Evolutionary conservation across 2,113 vertebrate genomes (phyloP), one percentile per base, ranked within the genome.

Genomic region (Ochotona princeps): DNA sequence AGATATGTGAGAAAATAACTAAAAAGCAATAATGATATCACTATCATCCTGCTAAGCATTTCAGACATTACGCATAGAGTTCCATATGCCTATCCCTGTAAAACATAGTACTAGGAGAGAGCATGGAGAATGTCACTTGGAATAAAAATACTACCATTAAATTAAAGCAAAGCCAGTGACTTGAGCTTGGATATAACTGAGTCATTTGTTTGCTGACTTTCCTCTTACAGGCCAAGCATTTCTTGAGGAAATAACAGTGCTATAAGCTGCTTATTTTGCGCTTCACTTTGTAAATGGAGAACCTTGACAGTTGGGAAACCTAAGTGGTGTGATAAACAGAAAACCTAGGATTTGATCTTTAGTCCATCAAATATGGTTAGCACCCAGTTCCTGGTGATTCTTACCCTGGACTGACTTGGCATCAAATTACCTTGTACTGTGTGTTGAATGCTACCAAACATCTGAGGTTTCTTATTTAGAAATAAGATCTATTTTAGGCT

Each of bases 1-100:
- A 84, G 72, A 15, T 89, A 66, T n/a, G 7, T 67, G 20, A 8
- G 87, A 44, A 90, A 63, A 69, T 38, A 87, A 95, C 85, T 87
- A 75, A 28, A 87, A 91, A 93, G 4, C 25, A 78, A 92, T 51
- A 63, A 90, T 80, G 10, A 75, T 61, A 72, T 35, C 61, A 18
- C 28, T 4, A 81, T 26, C 11, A 7, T 72, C 14, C 61, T 38
- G 9, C 35, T 78, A 78, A 81, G 5, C 12, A 9, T 85, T 83
- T 17, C 28, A 70, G 11, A 2, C 25, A 47, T 80, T n/a, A 67
- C 78, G 28, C 75, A 10, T 54, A 32, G 32, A 35, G 1, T 60
- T 84, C 38, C 84, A 57, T 65, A 5, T 70, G 23, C 5, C 87
- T 51, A 54, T 21, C 76, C 89, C 63, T 72, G 15, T 23, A 54